Conservation (phyloP, 2,888 invertebrate genomes). For the Gastrophysa polygoni region DNA sequence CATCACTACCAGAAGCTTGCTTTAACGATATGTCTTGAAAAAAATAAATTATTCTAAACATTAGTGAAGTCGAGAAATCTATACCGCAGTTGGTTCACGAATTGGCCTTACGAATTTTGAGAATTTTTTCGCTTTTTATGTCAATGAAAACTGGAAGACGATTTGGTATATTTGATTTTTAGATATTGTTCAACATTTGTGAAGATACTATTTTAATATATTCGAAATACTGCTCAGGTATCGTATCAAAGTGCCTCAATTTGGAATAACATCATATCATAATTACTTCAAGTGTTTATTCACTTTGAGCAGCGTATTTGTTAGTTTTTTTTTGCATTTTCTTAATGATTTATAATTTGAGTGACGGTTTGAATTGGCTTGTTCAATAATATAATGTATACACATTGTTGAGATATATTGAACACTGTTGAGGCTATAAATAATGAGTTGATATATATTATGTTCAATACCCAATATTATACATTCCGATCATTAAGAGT, state of each 20-base stretch:
- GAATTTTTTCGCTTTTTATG: conserved; percentile 7
- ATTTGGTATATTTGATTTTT: conserved; percentile 9
- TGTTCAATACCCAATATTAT: too few relatives aligned
- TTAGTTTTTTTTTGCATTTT: conserved; percentile 5
- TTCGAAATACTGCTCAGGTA: conserved; percentile 2
- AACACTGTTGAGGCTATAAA: too few relatives aligned
- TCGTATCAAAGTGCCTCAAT: conserved; percentile 11
- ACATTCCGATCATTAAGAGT: too few relatives aligned
- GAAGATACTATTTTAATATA: conserved; percentile 4
- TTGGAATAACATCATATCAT: conserved; percentile 3
- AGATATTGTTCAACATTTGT: conserved; percentile 9
- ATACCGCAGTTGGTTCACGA: background rate
- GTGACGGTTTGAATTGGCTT: background rate
- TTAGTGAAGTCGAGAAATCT: too few relatives aligned
- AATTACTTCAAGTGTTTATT: background rate
- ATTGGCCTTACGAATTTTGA: background rate
- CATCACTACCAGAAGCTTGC: too few relatives aligned
- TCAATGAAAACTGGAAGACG: conserved; percentile 11
- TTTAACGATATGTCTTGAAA: too few relatives aligned
- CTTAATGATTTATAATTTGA: background rate
- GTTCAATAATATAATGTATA: background rate
- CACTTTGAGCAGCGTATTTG: background rate
- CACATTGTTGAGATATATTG: too few relatives aligned
- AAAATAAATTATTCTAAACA: too few relatives aligned
- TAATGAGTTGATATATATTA: too few relatives aligned